These are phyloP conservation scores for Siderastrea radians DNA, from an alignment of 92 coral and sea anemone genomes.

Conservation along the genomic window DNA sequence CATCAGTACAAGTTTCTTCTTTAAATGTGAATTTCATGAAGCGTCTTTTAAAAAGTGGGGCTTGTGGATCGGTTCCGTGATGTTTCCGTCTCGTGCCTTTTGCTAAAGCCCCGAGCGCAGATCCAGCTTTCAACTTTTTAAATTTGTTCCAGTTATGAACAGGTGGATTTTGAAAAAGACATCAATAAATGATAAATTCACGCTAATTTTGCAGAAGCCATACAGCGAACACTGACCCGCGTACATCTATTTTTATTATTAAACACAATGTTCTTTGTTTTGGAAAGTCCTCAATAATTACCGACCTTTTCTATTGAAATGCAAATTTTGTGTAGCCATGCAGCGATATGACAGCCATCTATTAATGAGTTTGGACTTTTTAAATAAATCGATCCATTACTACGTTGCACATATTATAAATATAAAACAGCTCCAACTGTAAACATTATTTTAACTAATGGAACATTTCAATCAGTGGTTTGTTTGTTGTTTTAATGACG, in stretches of 20 bases:
- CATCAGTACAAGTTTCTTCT: background rate
- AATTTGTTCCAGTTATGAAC: background rate
- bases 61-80: background rate
- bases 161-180: background rate
- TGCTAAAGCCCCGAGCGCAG: background rate
- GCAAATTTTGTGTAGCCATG: conserved; percentile 12
- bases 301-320: conserved; percentile 7
- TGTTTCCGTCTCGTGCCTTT: background rate
- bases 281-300: conserved; percentile 17
- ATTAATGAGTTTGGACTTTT: conserved; percentile 9
- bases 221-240: background rate
- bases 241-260: background rate
- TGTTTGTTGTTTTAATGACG: background rate
- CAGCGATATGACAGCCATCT: background rate
- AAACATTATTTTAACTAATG: too few relatives aligned
- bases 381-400: background rate
- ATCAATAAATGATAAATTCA: conserved; percentile 11
- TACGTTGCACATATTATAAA: background rate
- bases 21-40: too few relatives aligned
- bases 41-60: background rate
- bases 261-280: conserved; percentile 9
- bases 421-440: background rate
- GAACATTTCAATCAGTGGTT: background rate
- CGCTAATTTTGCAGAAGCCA: conserved; percentile 1
- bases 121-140: background rate